Base-by-base conservation (phyloP, 1,140 invertebrate genomes). In the Medauroidea extradentata region DNA sequence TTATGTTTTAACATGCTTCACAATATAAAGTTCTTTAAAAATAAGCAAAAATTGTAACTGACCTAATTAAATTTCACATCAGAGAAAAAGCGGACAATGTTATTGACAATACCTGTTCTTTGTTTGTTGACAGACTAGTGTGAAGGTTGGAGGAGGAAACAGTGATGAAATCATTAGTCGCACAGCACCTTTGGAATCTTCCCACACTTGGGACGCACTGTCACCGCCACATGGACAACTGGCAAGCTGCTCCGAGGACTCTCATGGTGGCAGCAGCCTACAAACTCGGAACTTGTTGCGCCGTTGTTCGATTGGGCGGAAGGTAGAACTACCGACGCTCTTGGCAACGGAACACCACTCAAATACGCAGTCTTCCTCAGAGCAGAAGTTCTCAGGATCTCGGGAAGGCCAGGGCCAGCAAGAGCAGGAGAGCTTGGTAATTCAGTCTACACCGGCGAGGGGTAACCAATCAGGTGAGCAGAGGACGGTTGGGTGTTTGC, bases 61-160 rank as follows among this genome's bases (percentile, higher is more conserved):
- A 34, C 29, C 11, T 7, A 34, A 34, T 34, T 7, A 34, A 34
- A 7, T 34, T 34, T 11, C 4, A 4, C 4, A 34, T 11, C 29
- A 34, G 29, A 34, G 29, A 34, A 34, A 11, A 34, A 34, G 29
- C n/a, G 48, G 27, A 21, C 4, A 14, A 50, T 18, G 48, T 18
- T 16, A 53, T 34, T 77, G 74, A 79, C 75, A 79, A 24, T 77
- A 78, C 82, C 81, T 80, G 82, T 83, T 83, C 80, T 79, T 82
- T 83, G 79, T 82, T 78, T 85, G 82, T 85, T 84, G 81, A 82
- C 83, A 85, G 83, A 84, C 73, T 70, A 75, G 69, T 73, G 34
- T 57, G 71, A 69, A 67, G 69, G 69, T 71, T 71, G 72, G 73
- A 58, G 55, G 51, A 61, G 57, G 52, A 60, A 62, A 34, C 69